Evolutionary conservation across 2,113 vertebrate genomes (phyloP).

Genomic region (Rattus norvegicus): GRCr8 NC_086022.1:33457001-33457500

Average conservation of each 20-base stretch:
- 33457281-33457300: conserved; percentile 37
- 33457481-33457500: conserved; percentile 58
- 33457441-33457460: conserved; percentile 32
- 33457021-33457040: neutral
- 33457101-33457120: conserved; percentile 18
- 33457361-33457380: conserved; percentile 35
- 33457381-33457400: neutral
- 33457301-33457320: conserved; percentile 51
- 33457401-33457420: conserved; percentile 1
- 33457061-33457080: conserved; percentile 12
- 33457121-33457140: conserved; percentile 37
- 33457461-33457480: neutral
- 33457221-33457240: neutral
- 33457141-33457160: neutral
- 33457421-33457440: conserved; percentile 57
- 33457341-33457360: neutral
- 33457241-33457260: conserved; percentile 31
- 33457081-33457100: neutral
- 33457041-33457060: neutral
- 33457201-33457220: neutral
- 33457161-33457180: conserved; percentile 21
- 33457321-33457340: neutral
- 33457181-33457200: neutral
- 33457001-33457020: neutral
- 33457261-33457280: conserved; percentile 55